phyloP scores from a whole-genome alignment of 2,797 vertebrate genomes.

The Eupleurogrammus muticus region DNA sequence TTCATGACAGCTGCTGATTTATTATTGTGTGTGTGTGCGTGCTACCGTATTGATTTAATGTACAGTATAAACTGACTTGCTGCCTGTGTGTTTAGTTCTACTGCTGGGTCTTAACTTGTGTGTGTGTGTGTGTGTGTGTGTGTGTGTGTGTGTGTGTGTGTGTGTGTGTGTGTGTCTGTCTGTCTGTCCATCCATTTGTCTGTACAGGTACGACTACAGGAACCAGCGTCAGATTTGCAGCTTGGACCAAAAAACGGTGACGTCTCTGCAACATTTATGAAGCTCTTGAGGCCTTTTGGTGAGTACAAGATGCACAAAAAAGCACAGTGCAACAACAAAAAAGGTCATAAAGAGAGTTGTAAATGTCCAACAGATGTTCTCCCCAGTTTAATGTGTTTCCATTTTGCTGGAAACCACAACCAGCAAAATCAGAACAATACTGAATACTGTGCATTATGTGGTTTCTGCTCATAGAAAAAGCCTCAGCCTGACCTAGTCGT shows the following conservation, averaged over 20 bases:
- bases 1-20: slow-evolving; percentile 29
- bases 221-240: slow-evolving; percentile 56
- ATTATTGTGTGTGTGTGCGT: slow-evolving; percentile 6
- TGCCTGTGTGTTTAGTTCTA: slow-evolving; percentile 15
- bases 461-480: not conserved
- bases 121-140: no score
- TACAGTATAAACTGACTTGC: slow-evolving; percentile 12
- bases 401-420: slow-evolving; percentile 25
- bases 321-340: slow-evolving; percentile 24
- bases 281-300: slow-evolving; percentile 85
- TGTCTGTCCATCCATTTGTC: no score
- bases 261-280: slow-evolving; percentile 80
- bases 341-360: slow-evolving; percentile 3
- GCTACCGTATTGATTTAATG: slow-evolving; percentile 43
- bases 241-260: slow-evolving; percentile 61
- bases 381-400: slow-evolving; percentile 29
- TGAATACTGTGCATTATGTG: not conserved
- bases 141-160: slow-evolving; percentile 20
- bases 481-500: no score
- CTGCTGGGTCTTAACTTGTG: slow-evolving; percentile 3
- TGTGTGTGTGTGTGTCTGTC: not conserved
- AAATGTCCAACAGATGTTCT: slow-evolving; percentile 42
- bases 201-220: slow-evolving; percentile 64
- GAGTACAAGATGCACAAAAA: slow-evolving; percentile 49
- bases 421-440: slow-evolving; percentile 1